Evolutionary conservation across 2,888 invertebrate species (phyloP), one percentile per base, ranked within the genome.

Genomic region (Scaptomyza cyrtandrae): DNA sequence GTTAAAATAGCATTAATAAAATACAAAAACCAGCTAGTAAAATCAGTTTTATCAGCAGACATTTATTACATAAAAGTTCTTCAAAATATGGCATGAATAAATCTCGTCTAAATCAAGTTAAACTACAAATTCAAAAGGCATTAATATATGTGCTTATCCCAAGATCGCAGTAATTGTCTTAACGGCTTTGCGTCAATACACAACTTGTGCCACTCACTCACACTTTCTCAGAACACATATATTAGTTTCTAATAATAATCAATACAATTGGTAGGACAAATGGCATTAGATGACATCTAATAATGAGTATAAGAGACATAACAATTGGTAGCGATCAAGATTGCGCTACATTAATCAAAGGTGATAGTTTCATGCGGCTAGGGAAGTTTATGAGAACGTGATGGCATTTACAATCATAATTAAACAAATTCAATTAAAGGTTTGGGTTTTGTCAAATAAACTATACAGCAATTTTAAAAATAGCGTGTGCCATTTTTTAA

Each of bases 171-270:
- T 55, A 46, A 62, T 57, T 62, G 61, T 27, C n/a, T n/a, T 9
- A 62, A 70, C 71, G 70, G 59, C 55, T 75, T 70, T 70, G 75
- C 48, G 43, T 37, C 70, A 70, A 75, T 75, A 52, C 60, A 50
- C 58, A 61, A 66, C 49, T 67, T 66, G 48, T 65, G 59, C 4
- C 27, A 27, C 27, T 2, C 6, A 46, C 37, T 46, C 7, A 33
- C 19, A 60, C 39, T 54, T 16, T 27, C 6, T 39, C 6, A 29
- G 9, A 31, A 31, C 31, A 27, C 1, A 19, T 19, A 19, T 19
- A 2, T 19, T 19, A 19, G 19, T 19, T 19, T 19, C 19, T 2
- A 1, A 1, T 19, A 27, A 6, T 27, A 27, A 27, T 29, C 7
- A 29, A 29, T 29, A 6, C 29, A 29, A 7, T 29, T 29, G 3